Percentiles rank a stretch among this genome's conserved stretches.
These are phyloP conservation scores for Zingel zingel DNA, from an alignment of 2,113 vertebrate species.

Conservation along the genomic window DNA sequence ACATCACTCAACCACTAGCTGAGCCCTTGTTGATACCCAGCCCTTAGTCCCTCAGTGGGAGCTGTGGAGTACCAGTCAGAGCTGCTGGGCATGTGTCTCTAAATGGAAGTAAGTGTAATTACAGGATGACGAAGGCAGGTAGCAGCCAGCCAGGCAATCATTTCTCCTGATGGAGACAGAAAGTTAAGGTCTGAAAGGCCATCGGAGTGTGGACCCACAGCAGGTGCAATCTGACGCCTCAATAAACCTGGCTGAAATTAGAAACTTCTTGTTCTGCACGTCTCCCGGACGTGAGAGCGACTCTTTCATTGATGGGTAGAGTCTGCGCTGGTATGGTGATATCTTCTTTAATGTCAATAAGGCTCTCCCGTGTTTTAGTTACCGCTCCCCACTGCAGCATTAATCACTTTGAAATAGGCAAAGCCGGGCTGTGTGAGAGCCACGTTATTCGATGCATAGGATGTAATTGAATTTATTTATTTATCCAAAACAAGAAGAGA, in stretches of 20 bases:
- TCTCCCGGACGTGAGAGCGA: conserved; percentile 36
- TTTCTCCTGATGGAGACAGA: conserved; percentile 81
- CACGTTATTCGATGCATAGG: conserved; percentile 54
- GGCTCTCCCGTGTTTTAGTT: conserved; percentile 47
- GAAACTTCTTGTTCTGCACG: conserved; percentile 63
- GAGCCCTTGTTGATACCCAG: conserved; percentile 26
- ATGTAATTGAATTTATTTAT: conserved; percentile 76
- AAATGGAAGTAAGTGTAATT: conserved; percentile 84
- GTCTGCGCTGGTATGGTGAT: conserved; percentile 56
- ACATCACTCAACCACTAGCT: conserved; percentile 1
- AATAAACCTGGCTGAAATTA: conserved; percentile 73
- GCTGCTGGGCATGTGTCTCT: conserved; percentile 70
- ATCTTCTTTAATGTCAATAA: conserved; percentile 72
- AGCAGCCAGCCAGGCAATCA: conserved; percentile 81
- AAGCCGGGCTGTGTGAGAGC: conserved; percentile 31
- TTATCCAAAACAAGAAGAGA: conserved; percentile 70
- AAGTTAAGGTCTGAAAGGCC: conserved; percentile 77
- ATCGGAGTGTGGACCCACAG: conserved; percentile 63
- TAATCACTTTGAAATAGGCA: conserved; percentile 63
- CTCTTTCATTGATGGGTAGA: conserved; percentile 39
- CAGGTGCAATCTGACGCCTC: conserved; percentile 74
- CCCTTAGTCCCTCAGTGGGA: conserved; percentile 39
- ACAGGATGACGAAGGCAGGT: conserved; percentile 77
- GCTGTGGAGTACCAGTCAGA: conserved; percentile 56
- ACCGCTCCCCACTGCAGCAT: conserved; percentile 51